Evolutionary conservation across 2,888 invertebrate genomes (phyloP).

Genomic region (Petrophora chlorosata): DNA sequence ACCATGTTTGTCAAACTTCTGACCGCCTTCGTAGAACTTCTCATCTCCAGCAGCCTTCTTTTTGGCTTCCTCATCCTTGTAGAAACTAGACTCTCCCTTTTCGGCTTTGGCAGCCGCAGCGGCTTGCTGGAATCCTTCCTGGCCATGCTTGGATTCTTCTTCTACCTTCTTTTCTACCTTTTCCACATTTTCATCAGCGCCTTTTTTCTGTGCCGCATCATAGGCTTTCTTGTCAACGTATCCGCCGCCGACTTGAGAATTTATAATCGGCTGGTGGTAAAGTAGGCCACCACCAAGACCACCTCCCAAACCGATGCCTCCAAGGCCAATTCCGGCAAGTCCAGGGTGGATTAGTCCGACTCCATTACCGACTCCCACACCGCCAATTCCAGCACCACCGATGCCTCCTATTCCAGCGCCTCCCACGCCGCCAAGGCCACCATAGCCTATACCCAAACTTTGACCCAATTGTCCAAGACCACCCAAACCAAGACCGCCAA

Average conservation of each 20-base stretch:
- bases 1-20: constrained; percentile 84
- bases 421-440: constrained; percentile 42
- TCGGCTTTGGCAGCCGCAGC: constrained; percentile 82
- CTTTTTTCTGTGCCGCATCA: constrained; percentile 83
- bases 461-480: constrained; percentile 42
- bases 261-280: constrained; percentile 70
- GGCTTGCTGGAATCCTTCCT: constrained; percentile 82
- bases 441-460: constrained; percentile 43
- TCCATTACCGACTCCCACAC: constrained; percentile 51
- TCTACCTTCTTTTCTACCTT: constrained; percentile 82
- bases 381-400: constrained; percentile 47
- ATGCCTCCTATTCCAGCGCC: constrained; percentile 48
- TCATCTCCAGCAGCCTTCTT: constrained; percentile 85
- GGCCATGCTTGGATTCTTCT: constrained; percentile 81
- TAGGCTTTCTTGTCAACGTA: constrained; percentile 83
- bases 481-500: constrained; percentile 44
- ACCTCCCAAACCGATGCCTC: constrained; percentile 53
- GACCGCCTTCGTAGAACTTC: constrained; percentile 83
- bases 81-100: constrained; percentile 78
- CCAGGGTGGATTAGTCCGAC: constrained; percentile 50
- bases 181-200: constrained; percentile 80
- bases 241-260: constrained; percentile 71
- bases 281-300: constrained; percentile 62
- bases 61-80: constrained; percentile 82
- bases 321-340: constrained; percentile 58